These are phyloP conservation scores for Mico argentatus DNA, from an alignment of 2,797 vertebrate species.

Conservation along the genomic window DNA sequence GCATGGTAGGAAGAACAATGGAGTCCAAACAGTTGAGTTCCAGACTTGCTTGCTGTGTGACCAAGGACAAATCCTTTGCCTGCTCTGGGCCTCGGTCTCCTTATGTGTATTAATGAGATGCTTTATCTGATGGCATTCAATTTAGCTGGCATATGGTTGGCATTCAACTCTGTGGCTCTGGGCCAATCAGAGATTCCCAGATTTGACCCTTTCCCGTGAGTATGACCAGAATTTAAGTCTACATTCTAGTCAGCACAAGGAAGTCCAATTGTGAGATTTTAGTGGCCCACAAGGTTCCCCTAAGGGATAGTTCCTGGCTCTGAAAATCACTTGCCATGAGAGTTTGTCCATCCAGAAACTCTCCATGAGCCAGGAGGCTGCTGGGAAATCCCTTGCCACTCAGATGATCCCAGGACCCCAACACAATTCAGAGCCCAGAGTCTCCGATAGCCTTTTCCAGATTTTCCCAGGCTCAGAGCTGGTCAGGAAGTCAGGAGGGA, in stretches of 20 bases:
- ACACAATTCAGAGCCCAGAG: neutral
- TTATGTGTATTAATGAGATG: neutral
- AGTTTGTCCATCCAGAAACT: neutral
- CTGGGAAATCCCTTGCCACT: neutral
- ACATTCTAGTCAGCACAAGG: neutral
- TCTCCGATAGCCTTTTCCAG: neutral
- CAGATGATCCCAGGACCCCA: neutral
- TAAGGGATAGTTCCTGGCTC: neutral
- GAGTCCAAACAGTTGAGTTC: neutral
- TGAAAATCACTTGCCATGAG: neutral
- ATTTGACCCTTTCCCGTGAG: neutral
- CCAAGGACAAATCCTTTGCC: neutral
- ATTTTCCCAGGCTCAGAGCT: neutral
- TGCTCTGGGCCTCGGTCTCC: neutral
- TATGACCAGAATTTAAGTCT: neutral
- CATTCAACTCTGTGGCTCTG: neutral
- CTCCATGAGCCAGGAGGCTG: neutral
- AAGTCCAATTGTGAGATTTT: neutral
- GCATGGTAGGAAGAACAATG: neutral
- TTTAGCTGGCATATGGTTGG: neutral
- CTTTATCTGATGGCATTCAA: neutral
- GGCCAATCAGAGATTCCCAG: neutral
- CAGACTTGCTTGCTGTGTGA: neutral
- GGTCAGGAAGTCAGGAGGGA: neutral
- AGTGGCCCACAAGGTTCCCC: neutral